Percentiles rank a stretch among this genome's conserved stretches.
These are phyloP conservation scores for Pterois miles DNA, from an alignment of 2,797 vertebrate genomes.

Conservation along the genomic window DNA sequence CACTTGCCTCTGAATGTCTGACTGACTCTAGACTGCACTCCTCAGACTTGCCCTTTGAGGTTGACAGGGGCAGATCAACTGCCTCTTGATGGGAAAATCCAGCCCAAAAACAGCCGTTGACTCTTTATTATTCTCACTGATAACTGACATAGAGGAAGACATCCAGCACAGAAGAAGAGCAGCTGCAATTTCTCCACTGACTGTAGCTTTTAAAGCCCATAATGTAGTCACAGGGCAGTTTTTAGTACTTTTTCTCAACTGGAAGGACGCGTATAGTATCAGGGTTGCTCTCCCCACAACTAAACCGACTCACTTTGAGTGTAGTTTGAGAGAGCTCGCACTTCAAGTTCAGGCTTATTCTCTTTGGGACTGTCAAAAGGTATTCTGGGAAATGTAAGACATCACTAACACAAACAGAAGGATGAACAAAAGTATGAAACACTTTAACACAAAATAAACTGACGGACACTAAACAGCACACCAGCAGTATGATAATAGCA, in stretches of 20 bases:
- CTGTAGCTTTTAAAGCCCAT: background rate
- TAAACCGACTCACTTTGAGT: background rate
- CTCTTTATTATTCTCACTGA: conserved; percentile 1
- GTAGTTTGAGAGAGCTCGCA: background rate
- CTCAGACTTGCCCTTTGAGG: conserved; percentile 30
- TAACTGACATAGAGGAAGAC: background rate
- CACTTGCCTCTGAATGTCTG: conserved; percentile 1
- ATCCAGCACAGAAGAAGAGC: background rate
- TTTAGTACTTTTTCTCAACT: background rate
- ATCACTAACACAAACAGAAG: background rate
- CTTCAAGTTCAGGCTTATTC: background rate
- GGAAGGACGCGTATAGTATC: background rate
- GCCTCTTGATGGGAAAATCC: conserved; percentile 55
- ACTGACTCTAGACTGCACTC: conserved; percentile 35
- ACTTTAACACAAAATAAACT: background rate
- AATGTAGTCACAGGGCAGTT: background rate
- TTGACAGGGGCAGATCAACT: conserved; percentile 30
- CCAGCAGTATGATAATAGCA: background rate
- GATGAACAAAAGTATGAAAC: conserved; percentile 22
- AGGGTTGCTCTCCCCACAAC: background rate
- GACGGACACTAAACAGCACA: background rate
- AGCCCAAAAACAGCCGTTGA: conserved; percentile 24
- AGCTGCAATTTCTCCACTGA: background rate
- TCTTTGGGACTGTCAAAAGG: background rate
- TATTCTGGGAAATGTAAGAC: conserved; percentile 29